phyloP scores from a whole-genome alignment of 2,888 invertebrate genomes.

The Tachina fera region DNA sequence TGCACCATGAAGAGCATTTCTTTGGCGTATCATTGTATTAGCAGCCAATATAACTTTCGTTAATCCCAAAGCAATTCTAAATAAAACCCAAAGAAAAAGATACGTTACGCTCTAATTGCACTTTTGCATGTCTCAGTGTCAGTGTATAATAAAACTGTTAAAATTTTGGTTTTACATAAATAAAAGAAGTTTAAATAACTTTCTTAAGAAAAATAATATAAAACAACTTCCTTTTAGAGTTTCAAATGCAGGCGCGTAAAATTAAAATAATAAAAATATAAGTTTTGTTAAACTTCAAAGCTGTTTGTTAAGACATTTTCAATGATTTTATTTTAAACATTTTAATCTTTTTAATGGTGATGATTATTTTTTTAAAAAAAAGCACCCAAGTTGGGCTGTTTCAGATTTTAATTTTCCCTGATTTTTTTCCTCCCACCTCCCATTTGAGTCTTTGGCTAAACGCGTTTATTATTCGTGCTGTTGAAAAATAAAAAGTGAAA shows the following conservation, averaged over 20 bases:
- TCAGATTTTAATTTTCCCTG: slow-evolving; percentile 33
- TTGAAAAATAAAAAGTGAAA: slow-evolving; percentile 63
- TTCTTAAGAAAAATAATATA: background rate
- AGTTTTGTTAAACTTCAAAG: background rate
- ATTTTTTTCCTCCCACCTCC: background rate
- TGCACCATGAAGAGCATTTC: too few species aligned
- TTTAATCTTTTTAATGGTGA: background rate
- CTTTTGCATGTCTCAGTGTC: slow-evolving; percentile 34
- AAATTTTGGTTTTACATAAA: background rate
- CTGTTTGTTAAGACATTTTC: slow-evolving; percentile 11
- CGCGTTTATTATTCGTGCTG: slow-evolving; percentile 44
- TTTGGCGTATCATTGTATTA: too few species aligned
- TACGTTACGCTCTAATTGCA: slow-evolving; percentile 42
- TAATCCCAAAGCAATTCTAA: background rate
- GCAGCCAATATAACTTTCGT: background rate
- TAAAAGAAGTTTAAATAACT: slow-evolving; percentile 14
- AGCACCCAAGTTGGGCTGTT: slow-evolving; percentile 5
- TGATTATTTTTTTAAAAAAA: slow-evolving; percentile 6
- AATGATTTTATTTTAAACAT: slow-evolving; percentile 36
- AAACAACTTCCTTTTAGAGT: background rate
- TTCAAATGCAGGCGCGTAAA: background rate
- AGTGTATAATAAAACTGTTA: slow-evolving; percentile 14
- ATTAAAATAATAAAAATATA: background rate
- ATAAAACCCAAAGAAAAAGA: background rate
- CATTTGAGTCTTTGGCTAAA: slow-evolving; percentile 40